Base-by-base conservation (phyloP, 2,113 vertebrate species). In the Callospermophilus lateralis region DNA sequence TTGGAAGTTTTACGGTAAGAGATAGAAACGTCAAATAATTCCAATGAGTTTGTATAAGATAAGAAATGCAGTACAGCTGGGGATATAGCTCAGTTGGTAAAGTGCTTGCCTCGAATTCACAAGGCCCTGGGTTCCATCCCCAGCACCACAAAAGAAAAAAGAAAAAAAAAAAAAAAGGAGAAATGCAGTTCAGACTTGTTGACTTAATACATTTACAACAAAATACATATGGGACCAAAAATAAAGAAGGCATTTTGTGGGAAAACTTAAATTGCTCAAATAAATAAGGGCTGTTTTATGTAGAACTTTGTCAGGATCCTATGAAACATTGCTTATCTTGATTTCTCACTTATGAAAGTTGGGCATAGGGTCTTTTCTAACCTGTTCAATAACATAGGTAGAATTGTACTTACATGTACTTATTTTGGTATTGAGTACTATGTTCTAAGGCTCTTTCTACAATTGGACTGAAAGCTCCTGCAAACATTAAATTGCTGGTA, bases 201-300 rank as follows among this genome's bases (percentile, higher is more conserved):
- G 63, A 68, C 22, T 72, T 80, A 93, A 86, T 76, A 58, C 22
- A 90, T 67, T 96, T 84, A 80, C 26, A 93, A 73, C 58, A 89
- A 93, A 91, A 76, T 72, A 89, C 32, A 76, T 94, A 93, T 95
- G 83, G 55, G 42, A 72, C 51, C 74, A 90, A 86, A 90, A 90
- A 86, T 72, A 74, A 8, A 77, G 39, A 48, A 77, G 48, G 26
- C 61, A 88, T 51, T 95, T 1, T 92, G 77, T 45, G 37, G 42
- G 55, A 20, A 88, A 87, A 83, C 37, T 84, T 94, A 91, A 78
- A 84, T 94, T 96, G 53, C 19, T 89, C 72, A 93, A 65, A 89
- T 90, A 81, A 74, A 74, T 90, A 95, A 95, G 73, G 55, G 61
- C 39, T 93, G 93, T 96, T 94, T 97, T 89, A 85, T 89, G 24